Percentiles rank a stretch among this genome's conserved stretches.
Evolutionary conservation across 2,113 vertebrate species (phyloP).

Genomic region (Anolis sagrei): DNA sequence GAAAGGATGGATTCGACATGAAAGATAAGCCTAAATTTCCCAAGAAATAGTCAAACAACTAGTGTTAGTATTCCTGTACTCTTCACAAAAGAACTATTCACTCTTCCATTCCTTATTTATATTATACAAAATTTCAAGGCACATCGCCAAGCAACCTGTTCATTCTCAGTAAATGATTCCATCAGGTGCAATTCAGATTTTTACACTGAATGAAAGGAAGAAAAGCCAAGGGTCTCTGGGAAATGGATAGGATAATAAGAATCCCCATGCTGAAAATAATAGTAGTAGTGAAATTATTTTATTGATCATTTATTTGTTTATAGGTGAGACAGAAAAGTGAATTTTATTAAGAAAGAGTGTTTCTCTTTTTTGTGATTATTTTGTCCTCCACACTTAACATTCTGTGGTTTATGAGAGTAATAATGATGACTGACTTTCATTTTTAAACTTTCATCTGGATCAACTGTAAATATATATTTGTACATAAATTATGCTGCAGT

Average conservation of each 20-base stretch:
- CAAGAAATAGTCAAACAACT: too few relatives aligned
- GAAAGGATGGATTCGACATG: too few relatives aligned
- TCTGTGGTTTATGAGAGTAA: not conserved
- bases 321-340: not conserved
- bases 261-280: not conserved
- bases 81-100: too few relatives aligned
- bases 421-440: not conserved
- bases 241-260: not conserved
- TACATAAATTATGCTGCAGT: too few relatives aligned
- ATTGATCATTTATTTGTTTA: not conserved
- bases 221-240: not conserved
- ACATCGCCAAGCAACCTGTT: too few relatives aligned
- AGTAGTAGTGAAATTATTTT: not conserved
- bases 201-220: not conserved
- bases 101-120: too few relatives aligned
- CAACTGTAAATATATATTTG: too few relatives aligned
- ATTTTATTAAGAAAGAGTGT: not conserved
- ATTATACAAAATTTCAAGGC: too few relatives aligned
- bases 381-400: constrained; percentile 4
- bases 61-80: too few relatives aligned
- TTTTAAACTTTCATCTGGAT: not conserved
- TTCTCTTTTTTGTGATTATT: constrained; percentile 22
- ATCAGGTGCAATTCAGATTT: not conserved
- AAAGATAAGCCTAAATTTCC: too few relatives aligned
- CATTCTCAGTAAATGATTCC: not conserved